phyloP scores from a whole-genome alignment of 2,888 invertebrate genomes.

The Dilophus febrilis region DNA sequence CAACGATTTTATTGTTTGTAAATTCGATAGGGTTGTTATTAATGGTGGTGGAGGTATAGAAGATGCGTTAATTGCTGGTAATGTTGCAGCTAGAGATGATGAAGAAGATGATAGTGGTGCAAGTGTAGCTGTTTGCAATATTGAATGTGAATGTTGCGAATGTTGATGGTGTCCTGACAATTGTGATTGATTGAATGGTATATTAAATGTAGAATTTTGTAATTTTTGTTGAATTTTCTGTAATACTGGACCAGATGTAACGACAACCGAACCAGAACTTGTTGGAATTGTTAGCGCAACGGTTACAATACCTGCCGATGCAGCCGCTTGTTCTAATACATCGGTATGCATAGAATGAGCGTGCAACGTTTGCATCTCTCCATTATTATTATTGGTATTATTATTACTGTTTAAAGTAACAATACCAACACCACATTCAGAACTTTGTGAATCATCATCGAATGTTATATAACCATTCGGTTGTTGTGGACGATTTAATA shows the following conservation, averaged over 20 bases:
- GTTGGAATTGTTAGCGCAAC: conserved; percentile 42
- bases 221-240: conserved; percentile 23
- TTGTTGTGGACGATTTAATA: conserved; percentile 66
- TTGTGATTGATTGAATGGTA: conserved; percentile 7
- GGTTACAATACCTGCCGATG: conserved; percentile 48
- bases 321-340: conserved; percentile 44
- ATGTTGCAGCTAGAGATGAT: conserved; percentile 13
- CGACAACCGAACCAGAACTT: conserved; percentile 30
- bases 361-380: conserved; percentile 31
- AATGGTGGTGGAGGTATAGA: conserved; percentile 16
- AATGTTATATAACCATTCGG: conserved; percentile 74
- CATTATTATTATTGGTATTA: conserved; percentile 36
- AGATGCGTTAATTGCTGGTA: conserved; percentile 16
- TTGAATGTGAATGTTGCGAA: conserved; percentile 17
- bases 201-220: conserved; percentile 10
- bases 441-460: conserved; percentile 80
- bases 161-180: conserved; percentile 1
- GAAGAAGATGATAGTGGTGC: conserved; percentile 5
- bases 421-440: conserved; percentile 42
- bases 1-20: conserved; percentile 3
- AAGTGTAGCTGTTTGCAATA: conserved; percentile 16
- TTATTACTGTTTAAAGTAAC: conserved; percentile 36
- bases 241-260: conserved; percentile 34
- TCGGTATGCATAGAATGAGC: conserved; percentile 26
- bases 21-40: conserved; percentile 10